Percentiles rank a stretch among this genome's conserved stretches.
Conservation (phyloP, 1,140 invertebrate genomes). For the Ylistrum balloti region DNA sequence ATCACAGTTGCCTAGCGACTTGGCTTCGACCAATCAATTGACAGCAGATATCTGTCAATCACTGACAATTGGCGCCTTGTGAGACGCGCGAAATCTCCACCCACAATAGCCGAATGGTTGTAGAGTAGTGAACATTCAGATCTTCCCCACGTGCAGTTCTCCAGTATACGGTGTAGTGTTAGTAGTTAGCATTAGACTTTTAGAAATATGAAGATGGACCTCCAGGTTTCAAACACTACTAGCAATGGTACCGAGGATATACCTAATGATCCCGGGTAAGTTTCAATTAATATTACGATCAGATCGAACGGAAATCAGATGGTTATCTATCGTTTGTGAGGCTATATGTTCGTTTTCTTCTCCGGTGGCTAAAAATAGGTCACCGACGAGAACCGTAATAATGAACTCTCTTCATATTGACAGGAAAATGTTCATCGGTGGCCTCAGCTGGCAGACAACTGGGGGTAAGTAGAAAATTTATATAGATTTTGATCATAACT, state of each 20-base stretch:
- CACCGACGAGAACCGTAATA: constrained; percentile 63
- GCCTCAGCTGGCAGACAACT: constrained; percentile 99
- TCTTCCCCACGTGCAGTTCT: constrained; percentile 73
- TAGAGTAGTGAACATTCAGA: constrained; percentile 57
- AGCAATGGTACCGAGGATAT: constrained; percentile 74
- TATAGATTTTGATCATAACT: background rate
- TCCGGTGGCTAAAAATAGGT: constrained; percentile 66
- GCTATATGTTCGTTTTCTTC: constrained; percentile 48
- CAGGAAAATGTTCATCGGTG: constrained; percentile 99
- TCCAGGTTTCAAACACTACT: constrained; percentile 66
- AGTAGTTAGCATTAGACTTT: constrained; percentile 71
- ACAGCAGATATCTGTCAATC: constrained; percentile 70
- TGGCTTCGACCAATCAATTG: constrained; percentile 68
- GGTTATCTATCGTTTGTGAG: constrained; percentile 54
- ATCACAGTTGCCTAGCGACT: constrained; percentile 73
- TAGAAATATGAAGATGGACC: constrained; percentile 78
- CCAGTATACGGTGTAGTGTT: constrained; percentile 69
- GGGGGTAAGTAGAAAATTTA: constrained; percentile 91
- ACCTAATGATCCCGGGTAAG: constrained; percentile 78
- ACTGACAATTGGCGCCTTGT: constrained; percentile 73
- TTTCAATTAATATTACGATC: constrained; percentile 50
- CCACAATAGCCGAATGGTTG: constrained; percentile 74
- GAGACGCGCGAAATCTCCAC: constrained; percentile 74
- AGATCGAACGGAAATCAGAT: constrained; percentile 50
- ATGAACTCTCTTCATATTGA: constrained; percentile 82